Conservation (phyloP, 2,888 invertebrate species). For the Cryptocephalus moraei region DNA sequence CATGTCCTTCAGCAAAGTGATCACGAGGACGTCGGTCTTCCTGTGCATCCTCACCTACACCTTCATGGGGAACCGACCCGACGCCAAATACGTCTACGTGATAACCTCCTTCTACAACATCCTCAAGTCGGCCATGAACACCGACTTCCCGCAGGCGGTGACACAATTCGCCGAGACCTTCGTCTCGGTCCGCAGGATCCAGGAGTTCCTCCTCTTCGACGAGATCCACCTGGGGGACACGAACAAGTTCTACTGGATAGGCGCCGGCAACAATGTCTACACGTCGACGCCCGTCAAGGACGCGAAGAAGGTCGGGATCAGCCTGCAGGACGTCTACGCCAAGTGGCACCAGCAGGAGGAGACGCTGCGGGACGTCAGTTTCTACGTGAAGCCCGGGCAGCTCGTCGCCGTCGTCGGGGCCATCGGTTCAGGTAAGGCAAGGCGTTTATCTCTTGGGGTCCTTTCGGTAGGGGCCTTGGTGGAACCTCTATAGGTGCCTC, state of each 20-base stretch:
- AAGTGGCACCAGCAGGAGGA: conserved; percentile 21
- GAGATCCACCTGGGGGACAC: conserved; percentile 27
- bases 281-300: conserved; percentile 23
- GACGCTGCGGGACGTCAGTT: conserved; percentile 19
- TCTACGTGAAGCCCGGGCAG: conserved; percentile 19
- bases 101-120: conserved; percentile 83
- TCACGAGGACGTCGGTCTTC: conserved; percentile 76
- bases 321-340: conserved; percentile 20
- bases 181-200: conserved; percentile 52
- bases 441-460: no score
- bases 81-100: conserved; percentile 75
- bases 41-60: conserved; percentile 68
- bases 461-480: no score
- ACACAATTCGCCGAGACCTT: conserved; percentile 51
- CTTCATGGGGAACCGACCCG: conserved; percentile 56
- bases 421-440: conserved; percentile 47
- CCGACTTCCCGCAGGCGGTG: conserved; percentile 52
- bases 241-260: neutral
- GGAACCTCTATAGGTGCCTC: no score
- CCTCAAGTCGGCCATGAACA: conserved; percentile 55
- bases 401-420: conserved; percentile 49
- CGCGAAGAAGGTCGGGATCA: conserved; percentile 21
- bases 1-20: conserved; percentile 74
- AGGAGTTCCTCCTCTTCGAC: conserved; percentile 42
- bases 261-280: conserved; percentile 14